These are phyloP conservation scores for Ochlodes sylvanus DNA, from an alignment of 2,888 invertebrate genomes.

Conservation along the genomic window DNA sequence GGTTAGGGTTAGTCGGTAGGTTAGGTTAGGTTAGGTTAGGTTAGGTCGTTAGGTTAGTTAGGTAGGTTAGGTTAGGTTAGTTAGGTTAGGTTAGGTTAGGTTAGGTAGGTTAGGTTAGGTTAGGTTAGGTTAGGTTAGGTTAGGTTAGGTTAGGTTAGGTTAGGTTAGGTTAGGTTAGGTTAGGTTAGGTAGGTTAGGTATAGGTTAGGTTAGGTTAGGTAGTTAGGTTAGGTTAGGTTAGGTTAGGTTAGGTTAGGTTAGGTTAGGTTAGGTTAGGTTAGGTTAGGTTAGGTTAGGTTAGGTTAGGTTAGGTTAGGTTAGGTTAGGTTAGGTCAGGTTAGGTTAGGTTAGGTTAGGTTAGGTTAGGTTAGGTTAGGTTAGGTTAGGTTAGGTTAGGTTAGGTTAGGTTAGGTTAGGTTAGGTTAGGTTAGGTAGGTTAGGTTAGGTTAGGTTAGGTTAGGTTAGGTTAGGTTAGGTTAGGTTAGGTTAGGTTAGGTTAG, in stretches of 20 bases:
- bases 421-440: too few species aligned
- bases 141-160: constrained; percentile 1
- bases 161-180: constrained; percentile 4
- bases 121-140: too few species aligned
- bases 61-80: too few species aligned
- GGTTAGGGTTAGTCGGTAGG: too few species aligned
- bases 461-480: constrained; percentile 17
- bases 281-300: constrained; percentile 4
- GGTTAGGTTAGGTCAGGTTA: constrained; percentile 4
- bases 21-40: too few species aligned
- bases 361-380: constrained; percentile 4
- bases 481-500: constrained; percentile 21
- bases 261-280: constrained; percentile 6
- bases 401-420: constrained; percentile 13
- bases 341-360: constrained; percentile 4
- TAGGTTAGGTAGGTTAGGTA: too few species aligned
- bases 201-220: too few species aligned
- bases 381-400: constrained; percentile 14
- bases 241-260: constrained; percentile 4
- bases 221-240: too few species aligned
- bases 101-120: too few species aligned
- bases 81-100: too few species aligned
- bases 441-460: constrained; percentile 16
- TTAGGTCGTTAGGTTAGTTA: too few species aligned
- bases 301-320: constrained; percentile 6